Percentiles rank a stretch among this genome's conserved stretches.
Evolutionary conservation across 2,888 invertebrate genomes (phyloP).

Genomic region (Thalpophila matura): DNA sequence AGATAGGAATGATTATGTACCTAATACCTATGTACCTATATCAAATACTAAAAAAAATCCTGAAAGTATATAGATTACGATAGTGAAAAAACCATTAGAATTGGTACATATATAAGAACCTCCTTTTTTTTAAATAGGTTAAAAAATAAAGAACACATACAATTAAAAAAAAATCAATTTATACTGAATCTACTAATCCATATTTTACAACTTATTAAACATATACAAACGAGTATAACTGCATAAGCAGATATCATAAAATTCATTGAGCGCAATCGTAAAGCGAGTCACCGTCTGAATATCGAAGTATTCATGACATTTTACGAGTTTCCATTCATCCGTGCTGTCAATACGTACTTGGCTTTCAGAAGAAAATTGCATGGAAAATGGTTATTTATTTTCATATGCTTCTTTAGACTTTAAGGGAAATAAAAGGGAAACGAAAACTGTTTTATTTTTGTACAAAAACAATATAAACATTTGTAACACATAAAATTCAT

Average conservation of each 20-base stretch:
- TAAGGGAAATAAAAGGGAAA: not conserved
- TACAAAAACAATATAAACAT: too few relatives aligned
- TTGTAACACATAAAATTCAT: too few relatives aligned
- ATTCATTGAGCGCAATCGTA: conserved; percentile 79
- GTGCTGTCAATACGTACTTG: conserved; percentile 66
- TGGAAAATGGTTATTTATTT: conserved; percentile 51
- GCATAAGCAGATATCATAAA: conserved; percentile 60
- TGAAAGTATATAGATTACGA: too few relatives aligned
- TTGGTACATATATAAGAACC: too few relatives aligned
- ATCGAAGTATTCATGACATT: conserved; percentile 76
- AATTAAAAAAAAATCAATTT: too few relatives aligned
- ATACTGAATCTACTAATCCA: conserved; percentile 35
- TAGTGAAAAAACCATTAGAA: too few relatives aligned
- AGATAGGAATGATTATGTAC: too few relatives aligned
- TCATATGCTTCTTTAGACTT: conserved; percentile 3
- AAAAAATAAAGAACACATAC: too few relatives aligned
- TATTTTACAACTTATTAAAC: conserved; percentile 40
- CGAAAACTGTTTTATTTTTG: too few relatives aligned
- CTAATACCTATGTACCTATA: too few relatives aligned
- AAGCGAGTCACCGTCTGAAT: conserved; percentile 75
- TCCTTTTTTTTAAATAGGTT: too few relatives aligned
- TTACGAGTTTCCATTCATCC: conserved; percentile 69
- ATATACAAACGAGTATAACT: conserved; percentile 44
- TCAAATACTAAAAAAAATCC: too few relatives aligned
- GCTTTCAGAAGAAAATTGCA: conserved; percentile 42